These are phyloP conservation scores for Ciona savignyi DNA, from an alignment of 23 tunicate genomes.

Conservation along the genomic window DNA sequence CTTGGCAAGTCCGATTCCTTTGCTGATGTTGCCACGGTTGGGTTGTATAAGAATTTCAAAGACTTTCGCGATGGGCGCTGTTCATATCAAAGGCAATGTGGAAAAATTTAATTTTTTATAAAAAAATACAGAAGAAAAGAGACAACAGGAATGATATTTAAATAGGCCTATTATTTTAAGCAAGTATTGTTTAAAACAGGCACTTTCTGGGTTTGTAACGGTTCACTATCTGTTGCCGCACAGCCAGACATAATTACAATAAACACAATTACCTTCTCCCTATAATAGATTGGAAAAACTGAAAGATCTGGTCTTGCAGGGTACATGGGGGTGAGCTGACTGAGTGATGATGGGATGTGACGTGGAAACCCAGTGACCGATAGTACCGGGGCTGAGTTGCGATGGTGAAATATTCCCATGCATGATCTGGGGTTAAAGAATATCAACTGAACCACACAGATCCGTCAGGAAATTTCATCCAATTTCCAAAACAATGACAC, in stretches of 20 bases:
- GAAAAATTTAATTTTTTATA: background rate
- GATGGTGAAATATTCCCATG: conserved; percentile 19
- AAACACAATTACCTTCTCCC: conserved; percentile 33
- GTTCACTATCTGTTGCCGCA: no score
- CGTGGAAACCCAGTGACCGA: conserved; percentile 4
- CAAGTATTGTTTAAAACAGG: no score
- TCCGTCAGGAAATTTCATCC: no score
- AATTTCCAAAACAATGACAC: no score
- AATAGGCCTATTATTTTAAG: no score
- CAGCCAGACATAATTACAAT: background rate
- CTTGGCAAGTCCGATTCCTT: background rate
- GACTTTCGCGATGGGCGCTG: background rate
- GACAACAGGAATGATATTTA: background rate
- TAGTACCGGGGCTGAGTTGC: conserved; percentile 33
- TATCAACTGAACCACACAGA: background rate
- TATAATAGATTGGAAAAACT: conserved; percentile 55
- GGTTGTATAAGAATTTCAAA: background rate
- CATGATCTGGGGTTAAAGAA: conserved; percentile 16
- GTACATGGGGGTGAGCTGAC: conserved; percentile 10
- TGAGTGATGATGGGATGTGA: background rate
- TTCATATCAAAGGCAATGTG: background rate
- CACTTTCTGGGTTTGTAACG: no score
- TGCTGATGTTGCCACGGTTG: background rate
- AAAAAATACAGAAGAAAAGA: no score
- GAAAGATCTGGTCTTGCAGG: conserved; percentile 11